Conservation (phyloP, 1,140 invertebrate species). For the Acromyrmex charruanus region DNA sequence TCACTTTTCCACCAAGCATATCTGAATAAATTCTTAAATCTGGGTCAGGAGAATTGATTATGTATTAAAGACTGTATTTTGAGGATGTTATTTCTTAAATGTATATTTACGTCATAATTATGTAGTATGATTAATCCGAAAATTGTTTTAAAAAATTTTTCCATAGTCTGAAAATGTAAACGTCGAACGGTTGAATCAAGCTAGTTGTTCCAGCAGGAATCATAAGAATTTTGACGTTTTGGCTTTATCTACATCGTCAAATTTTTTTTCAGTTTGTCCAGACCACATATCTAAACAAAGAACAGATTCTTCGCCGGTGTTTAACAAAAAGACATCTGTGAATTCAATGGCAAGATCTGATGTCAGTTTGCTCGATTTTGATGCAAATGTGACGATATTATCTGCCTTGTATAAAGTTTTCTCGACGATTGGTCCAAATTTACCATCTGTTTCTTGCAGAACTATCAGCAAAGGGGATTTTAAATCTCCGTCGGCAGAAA, state of each 20-base stretch:
- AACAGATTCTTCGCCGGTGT: neutral
- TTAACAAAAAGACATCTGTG: neutral
- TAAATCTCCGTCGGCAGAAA: neutral
- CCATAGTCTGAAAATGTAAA: neutral
- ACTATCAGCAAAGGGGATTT: conserved; percentile 5
- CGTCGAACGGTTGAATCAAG: conserved; percentile 6
- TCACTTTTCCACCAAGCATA: no score
- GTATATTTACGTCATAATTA: neutral
- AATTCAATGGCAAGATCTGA: neutral
- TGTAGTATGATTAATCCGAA: no score
- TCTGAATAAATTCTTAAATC: neutral
- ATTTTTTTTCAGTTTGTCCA: neutral
- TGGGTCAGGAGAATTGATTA: neutral
- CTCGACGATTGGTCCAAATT: neutral
- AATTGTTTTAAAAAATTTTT: no score
- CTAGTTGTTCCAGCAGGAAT: neutral
- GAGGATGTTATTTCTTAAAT: neutral
- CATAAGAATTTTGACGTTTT: neutral
- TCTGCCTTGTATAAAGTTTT: conserved; percentile 2
- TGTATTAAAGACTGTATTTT: neutral
- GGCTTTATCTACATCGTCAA: neutral
- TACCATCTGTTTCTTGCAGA: neutral
- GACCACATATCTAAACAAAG: neutral
- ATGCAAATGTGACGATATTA: conserved; percentile 13
- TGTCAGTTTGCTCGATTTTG: conserved; percentile 1